Conservation (phyloP, 2,113 vertebrate species). For the Bostrychus sinensis region DNA sequence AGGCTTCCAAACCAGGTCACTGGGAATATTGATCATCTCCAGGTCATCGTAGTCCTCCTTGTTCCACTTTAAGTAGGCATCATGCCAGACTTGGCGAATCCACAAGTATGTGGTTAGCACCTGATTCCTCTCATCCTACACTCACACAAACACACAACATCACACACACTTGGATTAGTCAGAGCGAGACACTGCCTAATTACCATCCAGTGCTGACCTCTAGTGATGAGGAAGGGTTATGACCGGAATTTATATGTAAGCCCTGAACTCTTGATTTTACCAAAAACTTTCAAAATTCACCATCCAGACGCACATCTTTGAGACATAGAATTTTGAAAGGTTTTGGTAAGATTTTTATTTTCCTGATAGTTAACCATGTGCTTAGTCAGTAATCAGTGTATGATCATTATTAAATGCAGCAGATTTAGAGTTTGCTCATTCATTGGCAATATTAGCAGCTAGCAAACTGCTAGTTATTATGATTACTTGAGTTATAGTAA, state of each 20-base stretch:
- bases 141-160: conserved; percentile 14
- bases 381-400: too few species aligned
- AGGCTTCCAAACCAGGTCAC: conserved; percentile 93
- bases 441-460: too few species aligned
- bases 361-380: neutral
- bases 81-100: conserved; percentile 94
- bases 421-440: too few species aligned
- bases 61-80: conserved; percentile 92
- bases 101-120: conserved; percentile 94
- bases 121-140: conserved; percentile 95
- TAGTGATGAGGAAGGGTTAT: conserved; percentile 1
- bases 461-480: too few species aligned
- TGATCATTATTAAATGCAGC: too few species aligned
- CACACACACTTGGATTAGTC: too few species aligned
- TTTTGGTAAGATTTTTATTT: too few species aligned
- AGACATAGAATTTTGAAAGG: too few species aligned
- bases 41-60: conserved; percentile 93
- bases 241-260: neutral
- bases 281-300: too few species aligned
- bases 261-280: neutral
- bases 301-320: too few species aligned
- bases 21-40: conserved; percentile 95
- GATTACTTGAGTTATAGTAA: too few species aligned
- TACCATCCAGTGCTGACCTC: neutral
- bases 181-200: neutral